Evolutionary conservation across 2,797 vertebrate species (phyloP).

Genomic region (Macropodus opercularis): DNA sequence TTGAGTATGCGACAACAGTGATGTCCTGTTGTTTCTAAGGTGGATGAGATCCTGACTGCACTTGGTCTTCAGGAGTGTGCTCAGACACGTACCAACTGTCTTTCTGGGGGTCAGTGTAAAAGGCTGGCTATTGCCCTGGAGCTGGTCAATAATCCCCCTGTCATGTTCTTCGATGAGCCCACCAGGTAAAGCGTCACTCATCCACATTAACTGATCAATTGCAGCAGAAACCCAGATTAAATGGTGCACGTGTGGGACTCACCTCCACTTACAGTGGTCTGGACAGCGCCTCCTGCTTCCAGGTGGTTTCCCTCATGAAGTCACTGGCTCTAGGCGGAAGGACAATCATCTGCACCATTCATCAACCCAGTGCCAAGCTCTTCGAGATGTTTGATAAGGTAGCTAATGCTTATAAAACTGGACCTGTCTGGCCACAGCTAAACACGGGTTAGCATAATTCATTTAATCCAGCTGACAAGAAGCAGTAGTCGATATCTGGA

Average conservation of each 20-base stretch:
- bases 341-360: constrained; percentile 99
- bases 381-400: constrained; percentile 99
- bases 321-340: constrained; percentile 95
- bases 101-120: constrained; percentile 96
- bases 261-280: constrained; percentile 84
- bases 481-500: constrained; percentile 26
- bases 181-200: constrained; percentile 85
- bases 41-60: constrained; percentile 96
- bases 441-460: constrained; percentile 30
- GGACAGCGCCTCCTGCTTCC: constrained; percentile 97
- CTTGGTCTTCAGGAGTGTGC: constrained; percentile 93
- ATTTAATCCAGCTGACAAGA: constrained; percentile 34
- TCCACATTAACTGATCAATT: background rate
- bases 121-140: constrained; percentile 95
- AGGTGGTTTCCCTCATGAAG: constrained; percentile 96
- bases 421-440: constrained; percentile 18
- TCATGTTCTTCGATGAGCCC: constrained; percentile 99
- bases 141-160: constrained; percentile 97
- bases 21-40: constrained; percentile 75
- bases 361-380: constrained; percentile 98
- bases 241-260: background rate
- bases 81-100: constrained; percentile 89
- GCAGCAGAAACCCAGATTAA: background rate
- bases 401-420: constrained; percentile 44
- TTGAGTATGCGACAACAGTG: too few species aligned